Evolutionary conservation across 2,797 vertebrate genomes (phyloP), one percentile per base, ranked within the genome.

Genomic region (Emys orbicularis): DNA sequence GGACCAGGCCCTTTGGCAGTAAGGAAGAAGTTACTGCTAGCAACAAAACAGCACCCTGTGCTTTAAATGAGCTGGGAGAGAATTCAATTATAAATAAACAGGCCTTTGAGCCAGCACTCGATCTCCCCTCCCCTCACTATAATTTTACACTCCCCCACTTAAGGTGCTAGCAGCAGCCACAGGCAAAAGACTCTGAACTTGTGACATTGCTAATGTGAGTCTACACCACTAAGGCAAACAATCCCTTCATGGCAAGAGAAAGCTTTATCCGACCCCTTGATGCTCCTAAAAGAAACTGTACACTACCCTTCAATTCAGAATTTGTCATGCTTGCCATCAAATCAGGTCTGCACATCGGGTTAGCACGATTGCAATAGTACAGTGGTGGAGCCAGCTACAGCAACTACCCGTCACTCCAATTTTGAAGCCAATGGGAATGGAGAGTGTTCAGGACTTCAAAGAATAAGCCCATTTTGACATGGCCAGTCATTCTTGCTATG

Each of bases 11-110:
- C 9, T 84, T 37, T 41, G 19, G 86, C 83, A 89, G 72, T 68
- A 89, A 84, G 88, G 44, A 50, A 15, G 52, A 88, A 96, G 87
- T 95, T 74, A 53, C 5, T 77, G 81, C 79, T 83, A 72, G 59
- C 34, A 96, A 83, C 94, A 95, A 95, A 94, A 31, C 65, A 19
- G 92, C 65, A 89, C 88, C 96, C 94, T 93, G 90, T 80, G 94
- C 89, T 81, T 86, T 50, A 80, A 85, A 89, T 84, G 61, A 87
- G 0, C 57, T 49, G 76, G 85, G 91, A 49, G 76, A 86, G 76
- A 89, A 23, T 47, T 16, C 11, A 79, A 90, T 88, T 90, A 83
- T 44, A 88, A 37, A 68, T 3, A 21, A 93, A 56, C 83, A 90
- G 18, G 31, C 83, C 88, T 95, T 87, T 79, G 88, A 85, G 88